Evolutionary conservation across 2,113 vertebrate species (phyloP).

Genomic region (Notiomystis cincta): DNA sequence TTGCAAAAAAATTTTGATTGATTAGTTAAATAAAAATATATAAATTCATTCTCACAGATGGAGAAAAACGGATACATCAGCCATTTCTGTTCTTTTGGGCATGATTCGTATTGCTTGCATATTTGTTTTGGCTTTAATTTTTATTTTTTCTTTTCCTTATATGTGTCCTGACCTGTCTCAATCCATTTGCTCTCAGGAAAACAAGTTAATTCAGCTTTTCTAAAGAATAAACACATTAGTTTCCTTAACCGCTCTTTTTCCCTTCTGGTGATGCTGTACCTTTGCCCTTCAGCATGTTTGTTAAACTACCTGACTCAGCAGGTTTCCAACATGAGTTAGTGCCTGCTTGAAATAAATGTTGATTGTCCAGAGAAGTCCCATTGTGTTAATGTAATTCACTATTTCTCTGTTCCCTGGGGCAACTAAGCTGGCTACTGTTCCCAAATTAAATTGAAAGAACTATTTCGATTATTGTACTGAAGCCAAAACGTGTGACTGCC

Average conservation of each 20-base stretch:
- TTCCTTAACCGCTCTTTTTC: neutral
- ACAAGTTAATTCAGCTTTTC: constrained; percentile 24
- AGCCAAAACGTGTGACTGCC: neutral
- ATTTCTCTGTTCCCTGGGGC: constrained; percentile 39
- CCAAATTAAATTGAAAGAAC: constrained; percentile 30
- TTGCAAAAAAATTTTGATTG: neutral
- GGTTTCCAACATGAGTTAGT: constrained; percentile 45
- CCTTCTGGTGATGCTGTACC: constrained; percentile 13
- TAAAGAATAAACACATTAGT: neutral
- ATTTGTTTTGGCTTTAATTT: neutral
- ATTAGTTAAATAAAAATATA: neutral
- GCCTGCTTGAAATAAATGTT: constrained; percentile 40
- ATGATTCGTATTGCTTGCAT: neutral
- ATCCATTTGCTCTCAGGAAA: neutral
- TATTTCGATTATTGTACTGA: constrained; percentile 6
- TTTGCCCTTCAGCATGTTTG: constrained; percentile 43
- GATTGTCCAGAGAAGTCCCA: constrained; percentile 42
- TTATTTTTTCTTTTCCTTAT: neutral
- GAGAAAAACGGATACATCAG: neutral
- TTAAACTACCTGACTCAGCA: constrained; percentile 46
- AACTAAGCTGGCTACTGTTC: constrained; percentile 18
- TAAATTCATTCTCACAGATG: neutral
- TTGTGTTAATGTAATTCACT: constrained; percentile 46
- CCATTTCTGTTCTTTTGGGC: neutral
- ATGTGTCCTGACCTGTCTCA: neutral